Base-by-base conservation (phyloP, 2,797 vertebrate species). In the Erethizon dorsatum region DNA sequence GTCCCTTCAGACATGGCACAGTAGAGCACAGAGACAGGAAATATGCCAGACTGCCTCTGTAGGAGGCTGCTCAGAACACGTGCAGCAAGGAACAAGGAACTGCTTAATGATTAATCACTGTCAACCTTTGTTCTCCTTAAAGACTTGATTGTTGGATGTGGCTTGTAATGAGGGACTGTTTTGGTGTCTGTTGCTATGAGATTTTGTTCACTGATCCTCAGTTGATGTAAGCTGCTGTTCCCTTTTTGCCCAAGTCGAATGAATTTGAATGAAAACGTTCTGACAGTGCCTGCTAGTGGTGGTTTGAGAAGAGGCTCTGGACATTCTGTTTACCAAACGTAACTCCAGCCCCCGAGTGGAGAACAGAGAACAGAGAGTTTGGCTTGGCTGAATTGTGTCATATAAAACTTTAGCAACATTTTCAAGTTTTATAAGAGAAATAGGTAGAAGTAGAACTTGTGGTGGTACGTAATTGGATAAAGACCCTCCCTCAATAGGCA, bases 91-190 rank as follows among this genome's bases (percentile, higher is more conserved):
- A 98, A 98, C 98, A 98, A 98, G 98, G 98, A 98, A 96, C 97
- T 90, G 95, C 98, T 98, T 98, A 98, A 98, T 98, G 98, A 98
- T 99, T 99, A 98, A 98, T 99, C 98, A 98, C 98, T 98, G 98
- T 97, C 98, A 98, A 97, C 98, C 98, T 98, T 98, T 98, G 98
- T 99, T 98, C 98, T 98, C 65, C 22, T 98, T 98, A 98, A 98
- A 99, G 98, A 94, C 98, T 97, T 94, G 98, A 98, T 98, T 98
- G 98, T 98, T 37, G 84, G 95, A 97, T 95, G 67, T 91, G 98
- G 97, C 98, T 98, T 14, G 95, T 98, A 98, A 98, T 97, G 98
- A 98, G 98, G 97, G 93, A 31, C 97, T 95, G 97, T 98, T 98
- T 97, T 97, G 88, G 97, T 94, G 92, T 95, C 98, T 98, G 98